Evolutionary conservation across 2,797 vertebrate genomes (phyloP).

Genomic region (Chaunax sp.): DNA sequence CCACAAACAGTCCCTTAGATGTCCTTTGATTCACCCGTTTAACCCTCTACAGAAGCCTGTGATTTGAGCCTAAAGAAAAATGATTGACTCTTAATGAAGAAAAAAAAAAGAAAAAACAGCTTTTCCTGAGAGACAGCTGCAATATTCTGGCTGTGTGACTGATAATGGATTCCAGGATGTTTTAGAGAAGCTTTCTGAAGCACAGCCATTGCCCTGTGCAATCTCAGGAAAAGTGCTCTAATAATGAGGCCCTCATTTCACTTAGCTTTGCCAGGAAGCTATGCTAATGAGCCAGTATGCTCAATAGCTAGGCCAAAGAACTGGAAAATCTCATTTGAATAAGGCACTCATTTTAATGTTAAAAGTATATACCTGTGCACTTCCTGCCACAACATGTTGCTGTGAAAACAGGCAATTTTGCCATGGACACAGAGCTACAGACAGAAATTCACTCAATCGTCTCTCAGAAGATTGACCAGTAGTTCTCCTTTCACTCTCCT

Average conservation of each 20-base stretch:
- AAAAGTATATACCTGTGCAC: neutral
- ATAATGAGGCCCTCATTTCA: conserved; percentile 2
- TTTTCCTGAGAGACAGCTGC: conserved; percentile 27
- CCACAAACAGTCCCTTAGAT: too few species aligned
- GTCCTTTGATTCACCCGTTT: too few species aligned
- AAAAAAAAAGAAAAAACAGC: conserved; percentile 1
- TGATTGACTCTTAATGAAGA: conserved; percentile 3
- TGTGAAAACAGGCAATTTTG: too few species aligned
- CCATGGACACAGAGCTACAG: too few species aligned
- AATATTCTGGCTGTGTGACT: conserved; percentile 12
- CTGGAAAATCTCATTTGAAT: neutral
- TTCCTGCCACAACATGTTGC: neutral
- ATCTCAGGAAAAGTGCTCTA: conserved; percentile 7
- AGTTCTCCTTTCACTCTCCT: too few species aligned
- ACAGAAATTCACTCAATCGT: too few species aligned
- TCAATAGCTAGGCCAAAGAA: neutral
- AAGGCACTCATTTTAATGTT: neutral
- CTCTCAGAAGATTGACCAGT: too few species aligned
- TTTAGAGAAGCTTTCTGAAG: conserved; percentile 5
- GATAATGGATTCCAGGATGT: conserved; percentile 29
- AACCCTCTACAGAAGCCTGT: too few species aligned
- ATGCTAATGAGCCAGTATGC: neutral
- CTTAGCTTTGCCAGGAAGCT: conserved; percentile 4
- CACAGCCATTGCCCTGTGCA: too few species aligned
- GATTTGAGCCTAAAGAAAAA: neutral